Conservation (phyloP, 2,797 vertebrate species). For the Silurus aristotelis region DNA sequence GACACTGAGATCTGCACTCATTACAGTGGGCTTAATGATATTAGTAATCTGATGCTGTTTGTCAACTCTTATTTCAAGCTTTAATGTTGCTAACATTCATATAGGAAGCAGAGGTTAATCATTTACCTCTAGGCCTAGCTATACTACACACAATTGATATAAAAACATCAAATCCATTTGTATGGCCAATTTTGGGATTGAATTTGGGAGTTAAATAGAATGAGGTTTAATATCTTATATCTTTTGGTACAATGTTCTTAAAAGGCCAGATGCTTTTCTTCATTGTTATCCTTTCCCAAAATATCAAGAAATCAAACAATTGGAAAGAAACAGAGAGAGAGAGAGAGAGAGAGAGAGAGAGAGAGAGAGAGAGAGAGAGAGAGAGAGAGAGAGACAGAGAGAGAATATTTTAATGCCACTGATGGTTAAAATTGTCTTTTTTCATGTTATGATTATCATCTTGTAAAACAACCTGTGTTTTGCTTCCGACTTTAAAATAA, state of each 20-base stretch:
- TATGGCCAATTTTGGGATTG: background rate
- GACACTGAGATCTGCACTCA: background rate
- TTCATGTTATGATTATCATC: background rate
- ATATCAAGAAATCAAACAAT: background rate
- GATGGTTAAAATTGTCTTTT: background rate
- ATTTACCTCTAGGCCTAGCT: background rate
- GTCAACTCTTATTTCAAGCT: background rate
- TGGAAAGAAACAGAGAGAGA: background rate
- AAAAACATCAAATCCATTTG: background rate
- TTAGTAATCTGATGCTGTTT: slow-evolving; percentile 11
- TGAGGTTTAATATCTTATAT: background rate
- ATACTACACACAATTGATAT: background rate
- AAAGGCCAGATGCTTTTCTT: background rate
- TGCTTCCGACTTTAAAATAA: background rate
- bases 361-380: background rate
- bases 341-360: background rate
- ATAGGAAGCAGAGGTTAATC: background rate
- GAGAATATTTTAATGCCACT: too few species aligned
- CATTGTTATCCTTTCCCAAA: background rate
- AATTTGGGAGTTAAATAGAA: background rate
- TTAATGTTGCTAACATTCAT: slow-evolving; percentile 1
- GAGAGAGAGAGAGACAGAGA: background rate
- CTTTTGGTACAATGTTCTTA: background rate
- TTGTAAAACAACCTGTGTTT: background rate
- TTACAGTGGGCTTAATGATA: background rate